Evolutionary conservation across 2,888 invertebrate genomes (phyloP), one percentile per base, ranked within the genome.

Genomic region (Philereme transversata): DNA sequence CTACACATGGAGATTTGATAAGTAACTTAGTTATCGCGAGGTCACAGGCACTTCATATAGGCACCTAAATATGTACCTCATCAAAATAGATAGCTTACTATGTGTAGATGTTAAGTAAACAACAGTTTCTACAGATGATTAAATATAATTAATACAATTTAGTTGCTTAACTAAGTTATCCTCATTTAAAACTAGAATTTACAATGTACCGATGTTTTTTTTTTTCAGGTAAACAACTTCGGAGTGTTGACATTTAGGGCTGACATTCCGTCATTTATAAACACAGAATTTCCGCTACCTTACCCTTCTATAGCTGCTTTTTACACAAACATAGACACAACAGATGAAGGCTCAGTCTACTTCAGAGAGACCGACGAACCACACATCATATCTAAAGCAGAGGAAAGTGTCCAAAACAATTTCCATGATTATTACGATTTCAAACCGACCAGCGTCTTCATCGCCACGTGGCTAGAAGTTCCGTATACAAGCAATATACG

Each of bases 401-500:
- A 95, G 35, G 93, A 94, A 60, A 94, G 95, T 66, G 93, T 99
- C 3, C 94, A 95, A 60, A 94, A 94, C 61, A 94, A 96, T 64
- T 98, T 97, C 83, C 94, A 94, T 40, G 94, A 95, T 34, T 95
- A 95, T 48, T 84, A 87, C 4, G 93, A 95, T 63, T 99, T 98
- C 82, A 91, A 94, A 73, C 97, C 98, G 0, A 93, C 89, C 0
- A 95, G 95, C 72, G 93, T 98, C 4, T 96, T 99, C 77, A 94
- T 99, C 51, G 96, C 95, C 10, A 99, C 99, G 0, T 99, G 99
- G 99, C 90, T 95, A 41, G 95, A 95, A 57, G 98, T 99, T 1
- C 97, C 97, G 0, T 96, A 96, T 79, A 96, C 94, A 76, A 93
- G 93, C 49, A 88, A 93, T 60, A 94, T 87, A 55, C 95, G 96